Percentiles rank a stretch among this genome's conserved stretches.
phyloP scores from a whole-genome alignment of 2,888 invertebrate genomes.

The Aspidapion aeneum region DNA sequence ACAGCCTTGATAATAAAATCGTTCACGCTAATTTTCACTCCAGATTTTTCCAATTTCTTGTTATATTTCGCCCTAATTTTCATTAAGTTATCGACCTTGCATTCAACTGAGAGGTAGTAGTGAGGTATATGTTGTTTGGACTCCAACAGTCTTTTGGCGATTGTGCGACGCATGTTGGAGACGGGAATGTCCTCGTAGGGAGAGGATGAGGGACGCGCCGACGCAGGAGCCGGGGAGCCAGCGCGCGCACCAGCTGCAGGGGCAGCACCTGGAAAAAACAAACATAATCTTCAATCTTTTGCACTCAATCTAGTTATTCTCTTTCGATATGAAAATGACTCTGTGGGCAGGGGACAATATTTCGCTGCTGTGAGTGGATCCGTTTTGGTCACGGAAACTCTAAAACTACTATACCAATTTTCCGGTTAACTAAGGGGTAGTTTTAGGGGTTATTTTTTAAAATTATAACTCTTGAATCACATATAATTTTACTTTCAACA shows the following conservation, averaged over 20 bases:
- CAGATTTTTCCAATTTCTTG: slow-evolving; percentile 71
- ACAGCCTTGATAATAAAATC: slow-evolving; percentile 95
- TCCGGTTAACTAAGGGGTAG: too few species aligned
- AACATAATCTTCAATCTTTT: neutral
- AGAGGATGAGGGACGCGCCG: slow-evolving; percentile 28
- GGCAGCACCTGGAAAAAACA: slow-evolving; percentile 3
- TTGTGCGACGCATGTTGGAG: slow-evolving; percentile 78
- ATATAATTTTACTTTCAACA: too few species aligned
- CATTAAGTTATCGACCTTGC: slow-evolving; percentile 78
- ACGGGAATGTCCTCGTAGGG: slow-evolving; percentile 73
- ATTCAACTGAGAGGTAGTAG: slow-evolving; percentile 88
- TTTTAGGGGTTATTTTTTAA: too few species aligned
- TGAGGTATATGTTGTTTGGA: slow-evolving; percentile 96
- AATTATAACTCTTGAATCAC: too few species aligned
- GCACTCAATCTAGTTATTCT: too few species aligned
- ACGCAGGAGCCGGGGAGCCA: slow-evolving; percentile 3
- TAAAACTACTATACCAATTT: too few species aligned
- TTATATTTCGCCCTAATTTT: slow-evolving; percentile 76
- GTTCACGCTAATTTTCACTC: slow-evolving; percentile 88
- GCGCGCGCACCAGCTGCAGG: neutral
- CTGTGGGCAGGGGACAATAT: too few species aligned
- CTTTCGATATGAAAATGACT: too few species aligned
- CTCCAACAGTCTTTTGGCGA: slow-evolving; percentile 82
- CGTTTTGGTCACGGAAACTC: too few species aligned
- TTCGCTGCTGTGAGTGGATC: too few species aligned